A percentile compares a stretch with the other conserved stretches of the same genome.
These are phyloP conservation scores for Climacteris rufus DNA, from an alignment of 2,113 vertebrate species.

Conservation along the genomic window DNA sequence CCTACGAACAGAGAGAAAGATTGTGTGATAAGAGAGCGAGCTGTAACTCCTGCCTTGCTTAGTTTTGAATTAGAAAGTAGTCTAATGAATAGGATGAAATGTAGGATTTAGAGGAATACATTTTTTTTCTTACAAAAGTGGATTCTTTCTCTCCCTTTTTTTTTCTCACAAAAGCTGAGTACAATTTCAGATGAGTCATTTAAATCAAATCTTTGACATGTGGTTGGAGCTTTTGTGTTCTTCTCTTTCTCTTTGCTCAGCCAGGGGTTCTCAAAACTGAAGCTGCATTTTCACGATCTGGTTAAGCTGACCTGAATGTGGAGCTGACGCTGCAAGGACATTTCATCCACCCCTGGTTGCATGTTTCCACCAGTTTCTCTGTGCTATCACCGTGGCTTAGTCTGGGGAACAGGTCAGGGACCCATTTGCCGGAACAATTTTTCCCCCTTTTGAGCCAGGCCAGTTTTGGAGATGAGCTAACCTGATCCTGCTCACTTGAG, in stretches of 20 bases:
- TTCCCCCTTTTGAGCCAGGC: background rate
- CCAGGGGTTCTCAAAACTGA: slow-evolving; percentile 54
- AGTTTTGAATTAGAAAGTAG: background rate
- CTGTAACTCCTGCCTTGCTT: background rate
- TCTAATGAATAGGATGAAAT: background rate
- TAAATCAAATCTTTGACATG: slow-evolving; percentile 61
- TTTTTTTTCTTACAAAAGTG: background rate
- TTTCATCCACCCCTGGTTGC: background rate
- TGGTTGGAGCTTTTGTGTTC: slow-evolving; percentile 54
- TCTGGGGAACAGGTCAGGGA: background rate
- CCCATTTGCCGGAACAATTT: background rate
- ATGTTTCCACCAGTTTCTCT: background rate
- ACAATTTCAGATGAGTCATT: slow-evolving; percentile 27
- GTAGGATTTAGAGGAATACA: background rate
- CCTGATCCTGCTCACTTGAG: background rate
- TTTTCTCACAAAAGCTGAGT: background rate
- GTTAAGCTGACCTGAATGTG: slow-evolving; percentile 55
- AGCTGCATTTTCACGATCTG: slow-evolving; percentile 10
- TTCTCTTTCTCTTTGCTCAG: slow-evolving; percentile 56
- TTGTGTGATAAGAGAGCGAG: background rate
- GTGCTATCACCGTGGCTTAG: background rate
- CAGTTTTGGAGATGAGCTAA: background rate
- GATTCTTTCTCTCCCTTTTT: background rate
- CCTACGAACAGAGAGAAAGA: background rate
- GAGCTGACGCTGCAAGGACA: background rate